These are phyloP conservation scores for Hippocampus comes DNA, from an alignment of 2,113 vertebrate species.

Conservation along the genomic window DNA sequence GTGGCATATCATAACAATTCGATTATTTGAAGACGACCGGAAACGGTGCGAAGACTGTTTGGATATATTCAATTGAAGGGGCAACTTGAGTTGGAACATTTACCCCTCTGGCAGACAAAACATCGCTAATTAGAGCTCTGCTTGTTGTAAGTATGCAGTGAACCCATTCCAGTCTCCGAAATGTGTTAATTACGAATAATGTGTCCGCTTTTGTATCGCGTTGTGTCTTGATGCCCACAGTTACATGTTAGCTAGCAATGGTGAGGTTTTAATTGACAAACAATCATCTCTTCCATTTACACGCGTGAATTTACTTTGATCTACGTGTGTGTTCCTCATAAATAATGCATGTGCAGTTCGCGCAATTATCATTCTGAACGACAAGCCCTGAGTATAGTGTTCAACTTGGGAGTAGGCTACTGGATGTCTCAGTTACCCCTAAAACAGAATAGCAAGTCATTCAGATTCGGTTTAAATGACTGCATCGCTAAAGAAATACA, in stretches of 20 bases:
- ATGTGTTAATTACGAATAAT: conserved; percentile 22
- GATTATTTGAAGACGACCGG: conserved; percentile 29
- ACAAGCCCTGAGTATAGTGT: not conserved
- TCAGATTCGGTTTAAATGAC: not conserved
- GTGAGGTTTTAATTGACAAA: conserved; percentile 35
- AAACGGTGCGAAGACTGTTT: conserved; percentile 27
- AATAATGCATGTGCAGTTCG: not conserved
- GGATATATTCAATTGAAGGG: conserved; percentile 25
- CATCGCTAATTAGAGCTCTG: conserved; percentile 55
- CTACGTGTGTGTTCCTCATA: not conserved
- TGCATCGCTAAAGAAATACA: not conserved
- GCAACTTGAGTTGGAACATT: conserved; percentile 51
- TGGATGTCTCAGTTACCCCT: not conserved
- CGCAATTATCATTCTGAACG: conserved; percentile 1
- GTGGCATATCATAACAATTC: conserved; percentile 12
- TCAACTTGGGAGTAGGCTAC: conserved; percentile 25
- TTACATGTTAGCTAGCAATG: conserved; percentile 47
- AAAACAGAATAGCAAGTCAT: conserved; percentile 25
- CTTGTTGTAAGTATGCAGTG: conserved; percentile 64
- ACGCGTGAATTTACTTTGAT: not conserved
- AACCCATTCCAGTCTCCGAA: conserved; percentile 37
- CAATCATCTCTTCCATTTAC: conserved; percentile 16
- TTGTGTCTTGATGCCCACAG: conserved; percentile 32
- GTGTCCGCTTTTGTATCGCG: conserved; percentile 7
- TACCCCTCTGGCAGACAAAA: conserved; percentile 41